Evolutionary conservation across 1,140 invertebrate species (phyloP).

Genomic region (Brachionus calyciflorus): DNA sequence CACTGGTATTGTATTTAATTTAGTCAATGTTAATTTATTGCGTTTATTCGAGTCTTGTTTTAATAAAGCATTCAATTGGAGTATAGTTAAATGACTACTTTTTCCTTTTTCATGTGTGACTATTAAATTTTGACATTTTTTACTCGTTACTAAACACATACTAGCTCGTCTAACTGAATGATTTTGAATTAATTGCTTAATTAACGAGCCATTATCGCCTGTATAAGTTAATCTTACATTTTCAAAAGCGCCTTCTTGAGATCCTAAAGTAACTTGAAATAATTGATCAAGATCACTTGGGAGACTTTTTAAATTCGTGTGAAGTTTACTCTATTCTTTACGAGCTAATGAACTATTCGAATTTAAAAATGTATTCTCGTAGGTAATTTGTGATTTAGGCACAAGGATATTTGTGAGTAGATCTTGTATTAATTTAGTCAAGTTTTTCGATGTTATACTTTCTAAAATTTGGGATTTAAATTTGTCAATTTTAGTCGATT

Average conservation of each 20-base stretch:
- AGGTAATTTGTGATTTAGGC: background rate
- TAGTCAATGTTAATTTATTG: slow-evolving; percentile 41
- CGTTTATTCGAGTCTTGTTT: slow-evolving; percentile 67
- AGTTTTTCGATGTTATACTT: background rate
- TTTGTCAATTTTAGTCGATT: background rate
- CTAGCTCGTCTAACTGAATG: slow-evolving; percentile 87
- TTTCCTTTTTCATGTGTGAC: slow-evolving; percentile 84
- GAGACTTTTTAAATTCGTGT: background rate
- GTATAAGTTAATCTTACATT: slow-evolving; percentile 94
- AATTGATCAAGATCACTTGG: background rate
- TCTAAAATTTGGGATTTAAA: background rate
- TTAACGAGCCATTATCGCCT: slow-evolving; percentile 91
- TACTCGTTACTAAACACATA: slow-evolving; percentile 87
- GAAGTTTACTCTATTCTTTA: background rate
- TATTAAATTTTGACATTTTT: slow-evolving; percentile 80
- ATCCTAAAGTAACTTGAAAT: slow-evolving; percentile 70
- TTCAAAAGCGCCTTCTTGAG: slow-evolving; percentile 95
- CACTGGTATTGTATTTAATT: slow-evolving; percentile 71
- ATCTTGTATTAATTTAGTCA: background rate
- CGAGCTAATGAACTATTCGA: background rate
- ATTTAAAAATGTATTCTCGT: background rate
- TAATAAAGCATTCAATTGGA: slow-evolving; percentile 83
- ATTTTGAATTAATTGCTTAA: slow-evolving; percentile 82
- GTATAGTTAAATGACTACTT: slow-evolving; percentile 72
- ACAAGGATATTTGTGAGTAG: background rate